These are phyloP conservation scores for Limosa lapponica DNA, from an alignment of 2,797 vertebrate species.

Conservation along the genomic window DNA sequence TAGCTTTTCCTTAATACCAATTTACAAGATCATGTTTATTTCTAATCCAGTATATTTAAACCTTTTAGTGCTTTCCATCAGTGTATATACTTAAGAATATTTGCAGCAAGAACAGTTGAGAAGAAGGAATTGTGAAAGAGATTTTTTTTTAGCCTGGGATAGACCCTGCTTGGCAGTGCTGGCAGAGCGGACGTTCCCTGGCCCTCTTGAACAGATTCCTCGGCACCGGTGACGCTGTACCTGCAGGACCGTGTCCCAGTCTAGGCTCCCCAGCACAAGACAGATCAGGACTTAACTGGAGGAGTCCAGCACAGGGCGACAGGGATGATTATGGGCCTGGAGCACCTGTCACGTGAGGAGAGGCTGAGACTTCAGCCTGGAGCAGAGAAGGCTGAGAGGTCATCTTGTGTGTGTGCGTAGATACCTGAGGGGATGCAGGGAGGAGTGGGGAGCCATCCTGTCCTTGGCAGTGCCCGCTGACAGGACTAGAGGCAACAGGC, in stretches of 20 bases:
- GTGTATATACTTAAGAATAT: neutral
- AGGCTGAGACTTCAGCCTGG: neutral
- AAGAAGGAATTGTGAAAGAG: neutral
- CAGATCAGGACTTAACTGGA: neutral
- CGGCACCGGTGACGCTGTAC: rapidly evolving
- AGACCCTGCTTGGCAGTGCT: neutral
- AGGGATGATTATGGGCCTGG: neutral
- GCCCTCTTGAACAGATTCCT: neutral
- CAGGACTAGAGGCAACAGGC: neutral
- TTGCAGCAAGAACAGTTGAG: neutral
- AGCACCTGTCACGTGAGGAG: neutral
- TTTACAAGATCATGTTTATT: neutral
- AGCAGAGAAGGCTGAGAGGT: neutral
- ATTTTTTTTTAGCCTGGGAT: neutral
- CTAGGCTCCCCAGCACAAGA: neutral
- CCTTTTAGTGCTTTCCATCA: neutral
- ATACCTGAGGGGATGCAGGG: neutral
- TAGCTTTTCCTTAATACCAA: neutral
- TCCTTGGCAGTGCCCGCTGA: neutral
- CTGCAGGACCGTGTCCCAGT: neutral
- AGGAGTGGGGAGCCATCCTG: neutral
- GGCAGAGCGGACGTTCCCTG: neutral
- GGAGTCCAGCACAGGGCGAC: neutral
- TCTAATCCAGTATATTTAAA: neutral
- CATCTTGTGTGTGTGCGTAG: neutral